A percentile compares a stretch with the other conserved stretches of the same genome.
These are phyloP conservation scores for Peromyscus maniculatus DNA, from an alignment of 2,113 vertebrate genomes.

Conservation along the genomic window DNA sequence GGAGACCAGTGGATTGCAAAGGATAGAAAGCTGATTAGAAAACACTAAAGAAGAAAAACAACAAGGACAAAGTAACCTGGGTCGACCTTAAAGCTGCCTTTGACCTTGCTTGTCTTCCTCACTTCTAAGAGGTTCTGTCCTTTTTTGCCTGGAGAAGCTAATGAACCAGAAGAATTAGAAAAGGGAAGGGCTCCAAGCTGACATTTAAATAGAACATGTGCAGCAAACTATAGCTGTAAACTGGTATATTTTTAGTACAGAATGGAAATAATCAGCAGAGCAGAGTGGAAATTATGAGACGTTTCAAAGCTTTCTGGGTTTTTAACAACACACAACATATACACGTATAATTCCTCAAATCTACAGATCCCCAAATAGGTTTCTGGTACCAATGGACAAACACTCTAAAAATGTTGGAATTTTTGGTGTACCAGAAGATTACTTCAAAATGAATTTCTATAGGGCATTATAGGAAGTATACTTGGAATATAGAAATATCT, in stretches of 20 bases:
- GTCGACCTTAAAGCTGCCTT: neutral
- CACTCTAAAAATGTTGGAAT: slow-evolving; percentile 20
- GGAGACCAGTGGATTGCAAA: neutral
- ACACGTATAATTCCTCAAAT: neutral
- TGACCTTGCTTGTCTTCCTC: neutral
- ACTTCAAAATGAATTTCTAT: neutral
- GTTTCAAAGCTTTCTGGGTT: slow-evolving; percentile 25
- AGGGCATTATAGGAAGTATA: neutral
- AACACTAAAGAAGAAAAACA: neutral
- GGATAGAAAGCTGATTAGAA: neutral
- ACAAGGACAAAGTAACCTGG: neutral
- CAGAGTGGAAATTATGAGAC: neutral
- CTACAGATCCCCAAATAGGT: neutral
- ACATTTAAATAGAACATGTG: neutral
- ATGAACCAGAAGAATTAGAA: slow-evolving; percentile 12
- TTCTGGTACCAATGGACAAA: neutral
- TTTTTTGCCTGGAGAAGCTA: neutral
- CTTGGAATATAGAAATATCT: neutral
- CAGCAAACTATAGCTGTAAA: neutral
- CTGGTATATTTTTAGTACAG: neutral
- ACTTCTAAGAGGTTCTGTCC: neutral
- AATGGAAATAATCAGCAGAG: neutral
- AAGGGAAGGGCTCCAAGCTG: neutral
- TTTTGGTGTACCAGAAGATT: neutral
- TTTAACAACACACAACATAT: neutral